Evolutionary conservation across 2,888 invertebrate genomes (phyloP), one percentile per base, ranked within the genome.

Genomic region (Microctonus hyperodae): DNA sequence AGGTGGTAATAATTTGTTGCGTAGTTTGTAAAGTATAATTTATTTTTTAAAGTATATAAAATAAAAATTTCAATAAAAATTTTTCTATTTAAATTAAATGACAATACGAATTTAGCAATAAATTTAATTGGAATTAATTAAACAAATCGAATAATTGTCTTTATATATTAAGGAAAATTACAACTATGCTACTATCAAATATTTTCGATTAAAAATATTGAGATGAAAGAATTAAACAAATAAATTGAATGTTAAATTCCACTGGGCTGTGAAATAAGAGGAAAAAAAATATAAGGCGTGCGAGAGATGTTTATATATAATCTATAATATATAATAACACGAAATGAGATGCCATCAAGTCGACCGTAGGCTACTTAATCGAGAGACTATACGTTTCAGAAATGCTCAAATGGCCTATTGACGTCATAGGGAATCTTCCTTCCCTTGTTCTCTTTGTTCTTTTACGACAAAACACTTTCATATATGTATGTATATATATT

Each of bases 381-480:
- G 20, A 55, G 28, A 5, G 31, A 31, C 16, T 5, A n/a, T n/a
- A 7, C n/a, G 25, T 60, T 40, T 58, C 31, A 37, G 11, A 25
- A 37, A 40, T 31, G 4, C 28, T 7, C 31, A 10, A 60, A 28
- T 44, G 16, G 44, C 48, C 59, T 4, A 60, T 60, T 60, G 59
- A 60, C 59, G 59, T 60, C 59, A 60, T 31, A 16, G 31, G 25
- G 11, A 48, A 9, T 16, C 28, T 48, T 60, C n/a, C 20, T 28
- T 13, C 9, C n/a, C 13, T n/a, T 40, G 23, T 23, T 37, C 9
- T n/a, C 40, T 13, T 44, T 37, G 9, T 58, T 58, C 35, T 57
- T 6, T 10, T 40, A 58, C 25, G 25, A 53, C n/a, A 23, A 13
- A 44, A 6, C 13, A 16, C 44, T 44, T 13, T 44, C 13, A n/a